Percentiles rank a stretch among this genome's conserved stretches.
These are phyloP conservation scores for Petrophora chlorosata DNA, from an alignment of 2,888 invertebrate species.

Conservation along the genomic window DNA sequence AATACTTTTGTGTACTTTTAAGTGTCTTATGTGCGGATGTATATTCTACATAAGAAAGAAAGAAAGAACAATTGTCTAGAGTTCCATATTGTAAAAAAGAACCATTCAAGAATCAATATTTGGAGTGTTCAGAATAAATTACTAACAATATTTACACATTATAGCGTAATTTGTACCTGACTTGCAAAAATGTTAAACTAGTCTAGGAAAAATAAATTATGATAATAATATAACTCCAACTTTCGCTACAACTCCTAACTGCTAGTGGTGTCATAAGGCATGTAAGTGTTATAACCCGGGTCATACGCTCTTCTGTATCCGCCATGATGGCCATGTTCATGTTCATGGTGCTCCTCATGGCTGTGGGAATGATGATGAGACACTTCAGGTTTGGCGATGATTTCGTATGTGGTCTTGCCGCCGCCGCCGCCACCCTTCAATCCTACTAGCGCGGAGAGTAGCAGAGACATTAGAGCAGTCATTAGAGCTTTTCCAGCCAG, in stretches of 20 bases:
- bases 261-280: constrained; percentile 68
- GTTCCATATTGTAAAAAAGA: no score
- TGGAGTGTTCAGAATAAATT: no score
- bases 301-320: constrained; percentile 84
- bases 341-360: constrained; percentile 86
- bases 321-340: constrained; percentile 79
- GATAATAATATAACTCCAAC: no score
- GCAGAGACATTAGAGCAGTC: constrained; percentile 91
- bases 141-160: no score
- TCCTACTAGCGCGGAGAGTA: constrained; percentile 89
- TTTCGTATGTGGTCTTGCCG: constrained; percentile 91
- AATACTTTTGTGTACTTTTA: no score
- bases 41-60: no score
- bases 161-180: no score
- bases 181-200: no score
- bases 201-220: no score
- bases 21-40: no score
- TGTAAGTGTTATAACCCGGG: constrained; percentile 68
- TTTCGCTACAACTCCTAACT: constrained; percentile 37
- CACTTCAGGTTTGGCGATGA: constrained; percentile 91
- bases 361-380: constrained; percentile 88
- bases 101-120: no score
- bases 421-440: constrained; percentile 88
- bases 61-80: no score
- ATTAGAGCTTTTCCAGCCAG: constrained; percentile 93